Base-by-base conservation (phyloP, 2,888 invertebrate genomes). In the Flabesymbios commensalis region DNA sequence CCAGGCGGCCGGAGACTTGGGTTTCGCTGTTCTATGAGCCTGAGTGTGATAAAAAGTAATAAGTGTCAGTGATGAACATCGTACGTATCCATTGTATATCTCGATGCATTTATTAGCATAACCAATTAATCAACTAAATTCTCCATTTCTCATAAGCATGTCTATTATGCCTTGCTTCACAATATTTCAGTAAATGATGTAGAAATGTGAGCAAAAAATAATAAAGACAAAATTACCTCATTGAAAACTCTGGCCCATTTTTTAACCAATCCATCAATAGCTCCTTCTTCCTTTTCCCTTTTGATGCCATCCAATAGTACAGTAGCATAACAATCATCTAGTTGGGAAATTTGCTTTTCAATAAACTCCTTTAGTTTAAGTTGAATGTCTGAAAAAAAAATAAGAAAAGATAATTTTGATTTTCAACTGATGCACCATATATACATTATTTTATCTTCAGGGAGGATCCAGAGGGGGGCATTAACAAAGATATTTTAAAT, bases 331-430 rank as follows among this genome's bases (percentile, higher is more conserved):
- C 10, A 5, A 31, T 49, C 31, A 14, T 49, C 14, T 29, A 49
- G 10, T 7, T 26, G 26, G 10, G 10, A 29, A 7, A 14, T 49
- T 31, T 49, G 29, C 31, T 29, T 7, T 7, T 28, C 28, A 17
- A 49, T 31, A 31, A 49, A 49, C 49, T 49, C 7, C 10, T 31
- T 22, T 10, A 49, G 49, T 49, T 49, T 32, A 49, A n/a, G n/a
- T n/a, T n/a, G n/a, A n/a, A n/a, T n/a, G n/a, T n/a, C n/a, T n/a
- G n/a, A n/a, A n/a, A n/a, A n/a, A n/a, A n/a, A n/a, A n/a, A n/a
- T n/a, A n/a, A n/a, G n/a, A n/a, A n/a, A n/a, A n/a, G n/a, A n/a
- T n/a, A n/a, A n/a, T n/a, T n/a, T n/a, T n/a, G n/a, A n/a, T n/a
- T n/a, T n/a, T n/a, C n/a, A n/a, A n/a, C n/a, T n/a, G n/a, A n/a